Evolutionary conservation across 2,113 vertebrate genomes (phyloP), one percentile per base, ranked within the genome.

Genomic region (Phalacrocorax carbo): DNA sequence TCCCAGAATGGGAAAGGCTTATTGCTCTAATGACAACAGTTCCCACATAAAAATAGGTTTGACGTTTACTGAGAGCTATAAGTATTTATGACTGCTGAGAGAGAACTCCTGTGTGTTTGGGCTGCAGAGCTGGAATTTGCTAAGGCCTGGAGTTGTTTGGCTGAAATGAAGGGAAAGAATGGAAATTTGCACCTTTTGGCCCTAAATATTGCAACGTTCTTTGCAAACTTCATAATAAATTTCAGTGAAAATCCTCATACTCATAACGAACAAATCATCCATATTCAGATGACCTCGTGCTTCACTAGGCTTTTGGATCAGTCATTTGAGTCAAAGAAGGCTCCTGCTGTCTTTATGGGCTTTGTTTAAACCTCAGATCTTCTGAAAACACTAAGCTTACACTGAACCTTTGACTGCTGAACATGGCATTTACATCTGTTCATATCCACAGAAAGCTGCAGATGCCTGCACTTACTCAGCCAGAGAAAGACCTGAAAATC

Each of bases 401-500:
- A 0, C 48, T 86, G 85, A 82, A 93, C 54, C 26, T 95, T 88
- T 92, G 86, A 73, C 85, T 94, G 89, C 82, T 93, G 82, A 77
- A 73, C 9, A 2, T 44, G 68, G 52, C 79, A 91, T 95, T 96
- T 95, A 66, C 75, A 36, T 94, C 82, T 93, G 76, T 49, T 83
- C 61, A 66, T 38, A 65, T 80, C 68, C 71, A 77, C 89, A 75
- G 79, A 94, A 93, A 90, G 68, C 71, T 88, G 91, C 89, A 86
- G 55, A 70, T 75, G 89, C 58, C 78, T 95, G 54, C 54, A 79
- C 61, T 87, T 68, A 78, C 64, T 81, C 60, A 91, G 95, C 17
- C 66, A 76, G 81, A 81, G 89, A 91, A 95, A 91, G 89, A 97
- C 93, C 91, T 95, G 95, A 96, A 97, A 97, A 96, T 96, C 96